Base-by-base conservation (phyloP, 64 coral and sea anemone genomes). In the Cladopsammia gracilis region DNA sequence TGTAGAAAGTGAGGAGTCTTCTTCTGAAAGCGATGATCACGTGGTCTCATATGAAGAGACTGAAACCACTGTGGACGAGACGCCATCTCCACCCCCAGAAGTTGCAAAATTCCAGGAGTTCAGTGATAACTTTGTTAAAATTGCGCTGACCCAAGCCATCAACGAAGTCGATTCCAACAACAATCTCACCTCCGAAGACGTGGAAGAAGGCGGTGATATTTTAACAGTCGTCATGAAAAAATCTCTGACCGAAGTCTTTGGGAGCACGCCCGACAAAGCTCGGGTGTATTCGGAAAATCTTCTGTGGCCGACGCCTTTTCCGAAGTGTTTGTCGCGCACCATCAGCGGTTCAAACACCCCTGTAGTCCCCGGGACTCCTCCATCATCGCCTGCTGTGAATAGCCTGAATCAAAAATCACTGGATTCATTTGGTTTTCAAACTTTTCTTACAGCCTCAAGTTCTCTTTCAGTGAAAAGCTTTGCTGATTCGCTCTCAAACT, bases 191-290 rank as follows among this genome's bases (percentile, higher is more conserved):
- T 75, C 67, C 26, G 79, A 85, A 64, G 65, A 75, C 46, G 20
- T 58, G 16, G 90, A 59, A 51, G 92, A 94, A 50, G 82, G 49
- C 26, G 82, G 12, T 71, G 71, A 94, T 60, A 25, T 81, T 58
- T 50, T 94, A 15, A 85, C 73, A 26, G 71, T 59, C 47, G 46
- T 89, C 25, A 94, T 94, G 86, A 89, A 89, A 64, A 94, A 94
- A 70, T 94, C 92, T 22, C 60, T 94, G 34, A 76, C 34, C 45
- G 92, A 73, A 57, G 92, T 83, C 13, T 94, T 94, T 24, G 64
- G 78, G 46, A 50, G 52, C 13, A 68, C 85, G 1, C 86, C 92
- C 18, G 75, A 94, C 16, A 94, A 94, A 62, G 34, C 48, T 26
- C 61, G 65, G 13, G 46, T 11, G 47, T 94, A 89, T 62, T 62